Evolutionary conservation across 2,888 invertebrate species (phyloP).

Genomic region (Mythimna lalbum): DNA sequence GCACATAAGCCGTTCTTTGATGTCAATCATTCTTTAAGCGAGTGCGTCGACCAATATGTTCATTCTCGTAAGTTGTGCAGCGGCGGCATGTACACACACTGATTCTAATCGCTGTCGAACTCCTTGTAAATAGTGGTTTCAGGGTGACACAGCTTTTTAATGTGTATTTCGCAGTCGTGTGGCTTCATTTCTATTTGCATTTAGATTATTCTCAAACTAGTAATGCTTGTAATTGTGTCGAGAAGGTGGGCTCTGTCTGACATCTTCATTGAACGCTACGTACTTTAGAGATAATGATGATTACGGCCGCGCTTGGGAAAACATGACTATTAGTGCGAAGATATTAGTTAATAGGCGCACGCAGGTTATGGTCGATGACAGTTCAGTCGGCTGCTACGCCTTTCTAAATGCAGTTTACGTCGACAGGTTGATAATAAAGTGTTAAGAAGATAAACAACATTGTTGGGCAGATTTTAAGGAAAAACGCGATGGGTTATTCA

Average conservation of each 20-base stretch:
- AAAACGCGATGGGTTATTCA: no score
- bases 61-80: constrained; percentile 22
- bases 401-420: constrained; percentile 20
- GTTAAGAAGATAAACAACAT: not conserved
- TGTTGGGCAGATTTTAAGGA: not conserved
- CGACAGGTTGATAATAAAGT: not conserved
- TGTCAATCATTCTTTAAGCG: constrained; percentile 75
- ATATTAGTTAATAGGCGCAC: constrained; percentile 11
- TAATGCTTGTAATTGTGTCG: constrained; percentile 5
- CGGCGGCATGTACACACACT: constrained; percentile 18
- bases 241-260: constrained; percentile 11
- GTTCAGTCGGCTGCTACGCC: not conserved
- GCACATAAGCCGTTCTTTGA: constrained; percentile 74
- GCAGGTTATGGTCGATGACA: constrained; percentile 20
- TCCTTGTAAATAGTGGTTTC: constrained; percentile 50
- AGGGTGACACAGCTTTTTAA: constrained; percentile 50
- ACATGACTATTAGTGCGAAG: constrained; percentile 4
- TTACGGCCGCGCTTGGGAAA: constrained; percentile 20
- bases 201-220: constrained; percentile 3
- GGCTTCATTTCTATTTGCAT: constrained; percentile 53
- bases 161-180: constrained; percentile 45
- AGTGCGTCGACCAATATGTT: constrained; percentile 39
- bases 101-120: constrained; percentile 48
- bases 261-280: constrained; percentile 5
- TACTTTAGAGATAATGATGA: constrained; percentile 17